Percentiles rank a stretch among this genome's conserved stretches.
Evolutionary conservation across 2,797 vertebrate genomes (phyloP).

Genomic region (Channallabes apus): DNA sequence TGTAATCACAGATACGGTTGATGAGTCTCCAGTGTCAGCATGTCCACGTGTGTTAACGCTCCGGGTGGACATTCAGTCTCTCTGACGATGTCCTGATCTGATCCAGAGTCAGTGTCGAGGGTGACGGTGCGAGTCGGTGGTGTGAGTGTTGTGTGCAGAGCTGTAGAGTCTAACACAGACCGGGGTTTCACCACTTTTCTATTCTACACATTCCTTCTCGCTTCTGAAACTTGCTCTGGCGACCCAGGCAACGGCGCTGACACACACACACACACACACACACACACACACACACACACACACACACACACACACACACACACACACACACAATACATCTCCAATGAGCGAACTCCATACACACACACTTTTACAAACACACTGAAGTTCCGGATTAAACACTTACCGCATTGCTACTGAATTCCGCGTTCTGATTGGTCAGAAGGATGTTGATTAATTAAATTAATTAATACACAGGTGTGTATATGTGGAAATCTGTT

Average conservation of each 20-base stretch:
- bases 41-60: background rate
- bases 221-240: conserved; percentile 32
- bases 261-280: background rate
- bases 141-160: background rate
- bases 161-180: background rate
- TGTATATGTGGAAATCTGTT: too few species aligned
- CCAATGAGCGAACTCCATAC: background rate
- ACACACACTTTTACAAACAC: background rate
- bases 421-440: background rate
- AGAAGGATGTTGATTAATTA: background rate
- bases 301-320: too few species aligned
- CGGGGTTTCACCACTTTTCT: background rate
- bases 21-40: background rate
- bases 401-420: background rate
- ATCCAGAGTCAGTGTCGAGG: background rate
- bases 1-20: background rate
- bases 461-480: background rate
- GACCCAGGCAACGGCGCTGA: background rate
- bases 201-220: conserved; percentile 17
- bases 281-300: background rate
- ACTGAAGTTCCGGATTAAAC: background rate
- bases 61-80: background rate
- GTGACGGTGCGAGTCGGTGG: background rate
- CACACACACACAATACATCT: too few species aligned
- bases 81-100: background rate